Evolutionary conservation across 2,113 vertebrate genomes (phyloP), one percentile per base, ranked within the genome.

Genomic region (Serinus canaria): DNA sequence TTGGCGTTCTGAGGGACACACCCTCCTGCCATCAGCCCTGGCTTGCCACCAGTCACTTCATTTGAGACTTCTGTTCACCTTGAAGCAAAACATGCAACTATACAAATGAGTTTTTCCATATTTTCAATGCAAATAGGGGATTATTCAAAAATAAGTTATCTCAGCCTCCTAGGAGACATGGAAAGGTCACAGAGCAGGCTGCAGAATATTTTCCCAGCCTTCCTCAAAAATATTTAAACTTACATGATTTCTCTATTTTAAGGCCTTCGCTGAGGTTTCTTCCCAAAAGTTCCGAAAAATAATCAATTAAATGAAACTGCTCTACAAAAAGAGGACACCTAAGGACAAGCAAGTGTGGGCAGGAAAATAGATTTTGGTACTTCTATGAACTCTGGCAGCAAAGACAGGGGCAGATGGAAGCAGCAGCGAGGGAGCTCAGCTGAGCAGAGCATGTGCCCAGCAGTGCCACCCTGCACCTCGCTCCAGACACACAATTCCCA

Each of bases 331-430:
- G 72, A 86, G 93, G 89, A 85, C 77, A 4, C 15, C 0, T 82
- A 66, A 95, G 92, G 87, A 94, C 91, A 95, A 94, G 80, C 56
- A 9, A 89, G 30, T 3, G 67, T 9, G 24, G 7, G 70, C 78
- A 91, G 70, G 89, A 56, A 75, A 85, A 84, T 2, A 41, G 86
- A 69, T 62, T 49, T 55, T 0, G 1, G 87, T 62, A 44, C 53
- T 95, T 95, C 95, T 62, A 89, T 78, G 91, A 96, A 94, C 92
- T 58, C 92, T 92, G 96, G 93, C 94, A 95, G 94, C 93, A 79
- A 14, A 89, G 91, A 4, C 21, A 8, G 0, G 3, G 86, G 46
- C 95, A 93, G 95, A 95, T 94, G 92, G 94, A 33, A 62, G 83
- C 16, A 94, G 92, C 92, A 69, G 92, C 1, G 2, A 79, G 94